phyloP scores from a whole-genome alignment of 2,797 vertebrate species.

The Morelia viridis region DNA sequence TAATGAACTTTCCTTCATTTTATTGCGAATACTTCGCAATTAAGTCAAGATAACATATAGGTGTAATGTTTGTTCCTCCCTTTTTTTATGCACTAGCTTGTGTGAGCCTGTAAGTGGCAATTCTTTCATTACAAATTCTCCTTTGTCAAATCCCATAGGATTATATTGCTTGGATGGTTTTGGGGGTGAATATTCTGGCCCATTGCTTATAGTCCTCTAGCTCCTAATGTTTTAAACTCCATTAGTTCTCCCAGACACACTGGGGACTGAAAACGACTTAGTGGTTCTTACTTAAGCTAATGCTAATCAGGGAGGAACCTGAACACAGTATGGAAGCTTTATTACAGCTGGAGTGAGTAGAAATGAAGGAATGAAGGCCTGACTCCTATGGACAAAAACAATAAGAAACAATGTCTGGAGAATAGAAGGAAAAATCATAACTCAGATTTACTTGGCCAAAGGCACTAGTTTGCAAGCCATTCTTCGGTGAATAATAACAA shows the following conservation, averaged over 20 bases:
- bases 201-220: neutral
- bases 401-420: neutral
- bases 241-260: neutral
- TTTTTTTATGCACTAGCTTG: neutral
- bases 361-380: neutral
- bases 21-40: neutral
- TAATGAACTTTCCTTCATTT: neutral
- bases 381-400: neutral
- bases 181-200: neutral
- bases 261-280: neutral
- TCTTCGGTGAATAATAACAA: neutral
- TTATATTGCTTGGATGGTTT: neutral
- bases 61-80: neutral
- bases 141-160: neutral
- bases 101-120: neutral
- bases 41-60: neutral
- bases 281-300: neutral
- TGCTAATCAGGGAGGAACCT: neutral
- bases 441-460: neutral
- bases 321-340: neutral
- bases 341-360: neutral
- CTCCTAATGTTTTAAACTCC: neutral
- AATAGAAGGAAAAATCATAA: neutral
- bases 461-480: constrained; percentile 2
- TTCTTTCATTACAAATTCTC: neutral